Base-by-base conservation (phyloP, 2,888 invertebrate genomes). In the Monoplex corrugatus region DNA sequence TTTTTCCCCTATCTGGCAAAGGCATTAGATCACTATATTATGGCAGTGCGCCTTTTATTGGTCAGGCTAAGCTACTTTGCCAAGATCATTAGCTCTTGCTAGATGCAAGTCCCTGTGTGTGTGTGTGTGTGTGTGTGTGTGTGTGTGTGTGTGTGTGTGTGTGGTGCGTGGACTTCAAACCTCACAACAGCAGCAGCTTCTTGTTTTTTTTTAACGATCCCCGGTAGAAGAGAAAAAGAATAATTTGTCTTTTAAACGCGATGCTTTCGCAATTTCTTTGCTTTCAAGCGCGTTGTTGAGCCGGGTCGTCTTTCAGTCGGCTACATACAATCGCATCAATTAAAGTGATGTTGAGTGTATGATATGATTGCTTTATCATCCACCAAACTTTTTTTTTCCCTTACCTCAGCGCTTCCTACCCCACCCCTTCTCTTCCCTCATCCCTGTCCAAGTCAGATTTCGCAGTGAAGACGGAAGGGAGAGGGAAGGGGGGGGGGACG, bases 191-290 rank as follows among this genome's bases (percentile, higher is more conserved):
- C 50, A n/a, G n/a, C n/a, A n/a, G n/a, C n/a, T n/a, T n/a, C n/a
- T n/a, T n/a, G n/a, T n/a, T n/a, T n/a, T n/a, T n/a, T n/a, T n/a
- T n/a, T n/a, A n/a, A n/a, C n/a, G n/a, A n/a, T n/a, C n/a, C n/a
- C n/a, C n/a, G n/a, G n/a, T n/a, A n/a, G n/a, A n/a, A n/a, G 35
- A 75, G 35, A 10, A 38, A 38, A 35, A 32, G 75, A 35, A 32
- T 75, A 23, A 75, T 75, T 75, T 75, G 75, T 75, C 75, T n/a
- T 75, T 80, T 43, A 80, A 80, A 80, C 80, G 43, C 43, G 43
- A 43, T 13, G 35, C 35, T 80, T 80, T 80, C 43, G 40, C 43
- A 43, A 80, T 80, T 80, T 40, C 43, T 80, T 43, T 13, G 43
- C 28, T 40, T 80, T 80, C 35, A 80, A 43, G 40, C 43, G 40